Conservation (phyloP, 2,113 vertebrate genomes). For the Acrocephalus kingi region DNA sequence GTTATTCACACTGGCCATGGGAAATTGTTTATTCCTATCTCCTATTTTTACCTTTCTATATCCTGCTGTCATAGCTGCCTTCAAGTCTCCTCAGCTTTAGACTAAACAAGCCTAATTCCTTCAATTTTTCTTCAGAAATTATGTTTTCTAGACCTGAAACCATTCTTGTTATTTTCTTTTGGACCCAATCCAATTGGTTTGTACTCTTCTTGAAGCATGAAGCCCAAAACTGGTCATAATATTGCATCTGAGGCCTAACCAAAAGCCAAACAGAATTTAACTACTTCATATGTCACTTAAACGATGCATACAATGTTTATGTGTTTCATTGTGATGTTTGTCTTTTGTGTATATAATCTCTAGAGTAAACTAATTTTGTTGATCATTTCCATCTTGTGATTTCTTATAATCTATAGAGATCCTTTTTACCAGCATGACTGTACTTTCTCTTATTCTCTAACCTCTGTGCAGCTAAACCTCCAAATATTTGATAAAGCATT, state of each 20-base stretch:
- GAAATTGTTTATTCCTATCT: neutral
- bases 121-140: slow-evolving; percentile 13
- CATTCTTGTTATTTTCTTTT: neutral
- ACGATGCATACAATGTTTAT: neutral
- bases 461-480: neutral
- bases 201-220: neutral
- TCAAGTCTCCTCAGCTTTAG: neutral
- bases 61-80: neutral
- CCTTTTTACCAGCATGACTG: neutral
- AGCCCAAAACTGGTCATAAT: neutral
- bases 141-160: slow-evolving; percentile 1
- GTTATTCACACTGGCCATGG: neutral
- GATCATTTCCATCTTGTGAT: neutral
- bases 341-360: neutral
- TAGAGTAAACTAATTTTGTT: neutral
- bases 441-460: neutral
- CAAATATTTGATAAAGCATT: neutral
- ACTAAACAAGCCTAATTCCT: slow-evolving; percentile 38
- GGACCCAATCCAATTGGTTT: neutral
- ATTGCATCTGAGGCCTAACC: neutral
- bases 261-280: neutral
- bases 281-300: neutral
- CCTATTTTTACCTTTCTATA: neutral
- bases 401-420: neutral
- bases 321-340: neutral